Evolutionary conservation across 1,140 invertebrate genomes (phyloP).

Genomic region (Lordiphosa stackelbergi): DNA sequence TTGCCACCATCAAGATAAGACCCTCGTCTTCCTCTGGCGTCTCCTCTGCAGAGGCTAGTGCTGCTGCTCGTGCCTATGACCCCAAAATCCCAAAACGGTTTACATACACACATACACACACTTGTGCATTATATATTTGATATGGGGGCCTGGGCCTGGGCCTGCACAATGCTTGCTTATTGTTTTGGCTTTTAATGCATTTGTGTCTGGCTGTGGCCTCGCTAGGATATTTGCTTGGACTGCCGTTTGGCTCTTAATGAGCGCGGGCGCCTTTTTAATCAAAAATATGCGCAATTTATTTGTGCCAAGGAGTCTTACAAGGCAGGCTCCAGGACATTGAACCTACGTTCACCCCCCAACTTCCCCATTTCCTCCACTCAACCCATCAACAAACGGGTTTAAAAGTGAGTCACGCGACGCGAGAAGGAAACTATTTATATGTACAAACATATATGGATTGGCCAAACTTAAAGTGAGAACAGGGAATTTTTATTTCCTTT

Average conservation of each 20-base stretch:
- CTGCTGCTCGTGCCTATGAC: conserved; percentile 42
- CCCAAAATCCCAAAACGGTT: conserved; percentile 48
- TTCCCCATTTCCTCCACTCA: no score
- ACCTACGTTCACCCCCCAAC: conserved; percentile 15
- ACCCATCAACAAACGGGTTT: conserved; percentile 9
- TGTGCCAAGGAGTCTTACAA: conserved; percentile 38
- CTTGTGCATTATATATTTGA: conserved; percentile 1
- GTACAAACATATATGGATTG: conserved; percentile 19
- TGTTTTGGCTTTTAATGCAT: conserved; percentile 46
- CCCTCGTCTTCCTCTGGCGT: conserved; percentile 2
- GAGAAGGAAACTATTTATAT: conserved; percentile 38
- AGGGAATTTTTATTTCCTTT: conserved; percentile 7
- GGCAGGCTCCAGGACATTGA: conserved; percentile 46
- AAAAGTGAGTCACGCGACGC: conserved; percentile 32
- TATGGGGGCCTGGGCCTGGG: conserved; percentile 1
- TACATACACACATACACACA: conserved; percentile 28
- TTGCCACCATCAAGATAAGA: conserved; percentile 18
- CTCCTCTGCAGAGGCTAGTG: conserved; percentile 26
- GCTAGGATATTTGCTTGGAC: conserved; percentile 39
- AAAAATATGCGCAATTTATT: conserved; percentile 54
- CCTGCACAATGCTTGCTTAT: conserved; percentile 46
- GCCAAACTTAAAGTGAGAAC: conserved; percentile 42
- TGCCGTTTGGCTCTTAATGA: conserved; percentile 34
- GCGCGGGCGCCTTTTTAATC: conserved; percentile 51
- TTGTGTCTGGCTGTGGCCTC: conserved; percentile 20